These are phyloP conservation scores for Pheosia gnoma DNA, from an alignment of 2,888 invertebrate genomes.

Conservation along the genomic window DNA sequence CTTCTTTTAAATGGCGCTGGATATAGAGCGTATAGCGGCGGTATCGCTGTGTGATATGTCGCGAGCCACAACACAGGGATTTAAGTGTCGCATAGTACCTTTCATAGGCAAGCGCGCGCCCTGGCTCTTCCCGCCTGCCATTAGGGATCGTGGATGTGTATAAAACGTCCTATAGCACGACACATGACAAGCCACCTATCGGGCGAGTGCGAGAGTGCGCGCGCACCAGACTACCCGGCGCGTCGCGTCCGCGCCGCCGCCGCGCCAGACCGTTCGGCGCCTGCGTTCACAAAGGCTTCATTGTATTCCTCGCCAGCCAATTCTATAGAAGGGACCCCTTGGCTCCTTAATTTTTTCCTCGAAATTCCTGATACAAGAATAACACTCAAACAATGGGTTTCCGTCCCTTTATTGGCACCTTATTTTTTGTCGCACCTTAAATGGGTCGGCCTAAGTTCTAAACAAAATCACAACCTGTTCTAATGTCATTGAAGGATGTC, in stretches of 20 bases:
- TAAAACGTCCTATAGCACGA: conserved; percentile 30
- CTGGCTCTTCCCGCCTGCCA: conserved; percentile 13
- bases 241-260: conserved; percentile 25
- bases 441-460: conserved; percentile 73
- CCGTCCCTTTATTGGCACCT: conserved; percentile 84
- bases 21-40: no score
- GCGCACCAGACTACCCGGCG: conserved; percentile 64
- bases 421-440: conserved; percentile 76
- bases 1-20: no score
- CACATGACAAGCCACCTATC: conserved; percentile 12
- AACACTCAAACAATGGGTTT: conserved; percentile 82
- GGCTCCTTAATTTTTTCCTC: conserved; percentile 66
- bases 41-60: neutral
- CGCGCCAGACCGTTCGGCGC: conserved; percentile 80
- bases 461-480: conserved; percentile 79
- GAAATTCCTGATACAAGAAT: conserved; percentile 79
- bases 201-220: conserved; percentile 15
- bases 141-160: conserved; percentile 20
- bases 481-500: conserved; percentile 53
- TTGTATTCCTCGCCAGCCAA: conserved; percentile 72
- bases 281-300: conserved; percentile 78
- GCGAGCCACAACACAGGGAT: conserved; percentile 10
- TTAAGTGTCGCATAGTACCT: conserved; percentile 48
- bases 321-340: conserved; percentile 71
- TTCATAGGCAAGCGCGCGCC: conserved; percentile 51